Percentiles rank a stretch among this genome's conserved stretches.
These are phyloP conservation scores for Lepisosteus oculatus DNA, from an alignment of 2,113 vertebrate genomes.

Conservation along the genomic window DNA sequence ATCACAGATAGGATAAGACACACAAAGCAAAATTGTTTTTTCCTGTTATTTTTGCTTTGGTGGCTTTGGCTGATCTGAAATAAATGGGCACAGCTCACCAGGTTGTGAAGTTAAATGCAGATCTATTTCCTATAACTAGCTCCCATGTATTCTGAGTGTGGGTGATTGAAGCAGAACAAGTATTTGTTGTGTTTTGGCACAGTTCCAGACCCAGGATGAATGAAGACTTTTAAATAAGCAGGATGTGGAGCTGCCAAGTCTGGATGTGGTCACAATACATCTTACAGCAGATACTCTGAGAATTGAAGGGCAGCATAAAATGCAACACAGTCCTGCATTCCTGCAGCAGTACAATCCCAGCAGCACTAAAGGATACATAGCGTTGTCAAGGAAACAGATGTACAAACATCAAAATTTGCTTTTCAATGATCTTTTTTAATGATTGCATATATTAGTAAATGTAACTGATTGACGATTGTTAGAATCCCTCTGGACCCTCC, in stretches of 20 bases:
- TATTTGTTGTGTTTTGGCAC: constrained; percentile 32
- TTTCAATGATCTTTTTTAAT: too few relatives aligned
- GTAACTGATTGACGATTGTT: too few relatives aligned
- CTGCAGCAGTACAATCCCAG: constrained; percentile 3
- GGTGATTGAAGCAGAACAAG: constrained; percentile 26
- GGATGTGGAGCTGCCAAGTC: constrained; percentile 43
- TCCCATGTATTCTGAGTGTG: constrained; percentile 32
- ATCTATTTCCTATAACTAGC: constrained; percentile 31
- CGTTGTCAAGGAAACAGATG: constrained; percentile 8
- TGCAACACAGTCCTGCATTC: not conserved
- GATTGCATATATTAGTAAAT: too few relatives aligned
- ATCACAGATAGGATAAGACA: too few relatives aligned
- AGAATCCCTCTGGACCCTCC: too few relatives aligned
- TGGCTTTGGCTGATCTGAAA: constrained; percentile 20
- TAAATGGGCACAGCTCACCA: constrained; percentile 28
- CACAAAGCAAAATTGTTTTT: constrained; percentile 28
- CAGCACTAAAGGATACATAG: not conserved
- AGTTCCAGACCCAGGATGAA: constrained; percentile 32
- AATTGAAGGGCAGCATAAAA: constrained; percentile 14
- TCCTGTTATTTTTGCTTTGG: constrained; percentile 29
- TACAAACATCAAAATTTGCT: constrained; percentile 16
- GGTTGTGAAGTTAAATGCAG: constrained; percentile 25
- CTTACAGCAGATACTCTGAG: constrained; percentile 24
- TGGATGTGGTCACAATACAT: constrained; percentile 33
- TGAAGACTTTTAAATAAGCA: constrained; percentile 44